Evolutionary conservation across 1,140 invertebrate genomes (phyloP).

Genomic region (Drosophila repletoides): DNA sequence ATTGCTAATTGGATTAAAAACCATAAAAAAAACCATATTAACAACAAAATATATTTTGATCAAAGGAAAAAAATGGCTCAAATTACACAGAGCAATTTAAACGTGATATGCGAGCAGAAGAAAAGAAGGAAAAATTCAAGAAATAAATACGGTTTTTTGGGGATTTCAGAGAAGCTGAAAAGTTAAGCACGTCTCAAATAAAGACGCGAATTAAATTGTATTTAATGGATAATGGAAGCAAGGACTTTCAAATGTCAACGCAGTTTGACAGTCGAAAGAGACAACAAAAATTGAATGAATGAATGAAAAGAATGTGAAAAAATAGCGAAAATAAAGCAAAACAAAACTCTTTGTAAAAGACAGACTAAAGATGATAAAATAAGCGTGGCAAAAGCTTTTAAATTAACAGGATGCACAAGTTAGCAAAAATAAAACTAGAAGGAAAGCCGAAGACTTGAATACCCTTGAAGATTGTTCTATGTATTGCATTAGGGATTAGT

Average conservation of each 20-base stretch:
- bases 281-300: conserved; percentile 2
- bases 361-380: background rate
- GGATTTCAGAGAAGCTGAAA: conserved; percentile 20
- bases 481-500: too few relatives aligned
- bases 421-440: too few relatives aligned
- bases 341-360: too few relatives aligned
- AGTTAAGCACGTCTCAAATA: conserved; percentile 13
- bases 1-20: conserved; percentile 56
- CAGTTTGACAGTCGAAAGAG: background rate
- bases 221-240: too few relatives aligned
- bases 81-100: background rate
- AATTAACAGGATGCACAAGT: conserved; percentile 1
- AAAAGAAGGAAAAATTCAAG: conserved; percentile 5
- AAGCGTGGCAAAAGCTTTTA: background rate
- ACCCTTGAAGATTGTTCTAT: too few relatives aligned
- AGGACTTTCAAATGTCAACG: conserved; percentile 5
- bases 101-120: background rate
- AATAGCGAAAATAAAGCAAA: conserved; percentile 1
- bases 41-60: too few relatives aligned
- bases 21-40: background rate
- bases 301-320: background rate
- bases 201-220: background rate
- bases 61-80: conserved; percentile 25
- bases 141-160: conserved; percentile 9
- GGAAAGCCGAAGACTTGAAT: too few relatives aligned